These are phyloP conservation scores for Sylvicapra grimmia DNA, from an alignment of 2,113 vertebrate genomes.

Conservation along the genomic window DNA sequence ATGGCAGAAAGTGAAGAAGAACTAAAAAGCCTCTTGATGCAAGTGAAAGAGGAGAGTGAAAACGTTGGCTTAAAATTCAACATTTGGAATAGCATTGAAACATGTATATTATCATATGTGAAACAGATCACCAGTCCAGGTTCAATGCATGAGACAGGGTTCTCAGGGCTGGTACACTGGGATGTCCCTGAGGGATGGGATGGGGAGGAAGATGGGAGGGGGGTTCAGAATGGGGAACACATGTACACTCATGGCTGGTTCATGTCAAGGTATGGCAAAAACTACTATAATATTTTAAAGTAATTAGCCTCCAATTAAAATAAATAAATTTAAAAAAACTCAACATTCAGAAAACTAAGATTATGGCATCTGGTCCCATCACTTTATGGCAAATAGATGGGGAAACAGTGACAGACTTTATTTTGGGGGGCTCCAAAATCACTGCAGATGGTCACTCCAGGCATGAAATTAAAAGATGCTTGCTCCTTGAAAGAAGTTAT, in stretches of 20 bases:
- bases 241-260: too few species aligned
- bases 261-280: too few species aligned
- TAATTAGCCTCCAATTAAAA: too few species aligned
- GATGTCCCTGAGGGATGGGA: too few species aligned
- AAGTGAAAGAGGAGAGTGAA: background rate
- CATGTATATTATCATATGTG: too few species aligned
- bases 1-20: background rate
- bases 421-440: background rate
- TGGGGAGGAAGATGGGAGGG: too few species aligned
- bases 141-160: too few species aligned
- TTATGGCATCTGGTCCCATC: background rate
- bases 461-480: background rate
- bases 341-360: background rate
- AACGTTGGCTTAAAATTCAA: background rate
- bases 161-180: too few species aligned
- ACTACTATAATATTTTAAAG: too few species aligned
- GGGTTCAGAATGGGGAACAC: too few species aligned
- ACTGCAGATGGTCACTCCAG: background rate
- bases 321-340: background rate
- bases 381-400: background rate
- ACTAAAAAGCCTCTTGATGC: background rate
- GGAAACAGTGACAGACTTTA: background rate
- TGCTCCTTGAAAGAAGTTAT: background rate
- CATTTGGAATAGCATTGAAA: background rate
- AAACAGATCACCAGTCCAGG: too few species aligned